Evolutionary conservation across 2,113 vertebrate genomes (phyloP).

Genomic region (Benitochromis conjunctus): DNA sequence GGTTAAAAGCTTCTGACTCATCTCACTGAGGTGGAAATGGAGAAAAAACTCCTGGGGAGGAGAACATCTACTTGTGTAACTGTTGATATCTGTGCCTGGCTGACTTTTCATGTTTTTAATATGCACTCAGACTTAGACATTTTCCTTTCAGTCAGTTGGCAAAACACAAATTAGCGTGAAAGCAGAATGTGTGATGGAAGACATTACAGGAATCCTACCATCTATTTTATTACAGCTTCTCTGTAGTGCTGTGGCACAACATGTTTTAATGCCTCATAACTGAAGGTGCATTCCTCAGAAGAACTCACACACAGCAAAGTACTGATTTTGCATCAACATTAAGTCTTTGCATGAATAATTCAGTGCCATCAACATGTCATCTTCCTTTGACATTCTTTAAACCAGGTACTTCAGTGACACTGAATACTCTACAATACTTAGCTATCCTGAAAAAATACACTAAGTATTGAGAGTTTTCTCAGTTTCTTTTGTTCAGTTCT

Average conservation of each 20-base stretch:
- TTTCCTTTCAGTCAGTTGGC: background rate
- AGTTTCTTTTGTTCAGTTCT: background rate
- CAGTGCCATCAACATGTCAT: background rate
- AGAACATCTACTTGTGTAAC: background rate
- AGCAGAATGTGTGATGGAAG: background rate
- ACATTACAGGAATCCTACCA: background rate
- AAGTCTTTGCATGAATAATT: background rate
- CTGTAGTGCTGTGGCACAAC: background rate
- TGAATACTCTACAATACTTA: background rate
- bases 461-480: background rate
- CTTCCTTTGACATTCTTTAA: fast-evolving
- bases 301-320: background rate
- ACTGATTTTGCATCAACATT: background rate
- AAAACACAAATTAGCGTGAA: background rate
- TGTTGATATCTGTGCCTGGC: background rate
- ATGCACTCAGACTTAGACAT: background rate
- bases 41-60: background rate
- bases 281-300: background rate
- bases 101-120: background rate
- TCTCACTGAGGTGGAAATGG: constrained; percentile 1
- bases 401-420: background rate
- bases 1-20: constrained; percentile 7
- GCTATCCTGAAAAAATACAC: background rate
- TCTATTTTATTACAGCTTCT: background rate
- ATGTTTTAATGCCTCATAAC: background rate